Conservation (phyloP, 92 coral and sea anemone genomes). For the Isaurus tuberculatus region DNA sequence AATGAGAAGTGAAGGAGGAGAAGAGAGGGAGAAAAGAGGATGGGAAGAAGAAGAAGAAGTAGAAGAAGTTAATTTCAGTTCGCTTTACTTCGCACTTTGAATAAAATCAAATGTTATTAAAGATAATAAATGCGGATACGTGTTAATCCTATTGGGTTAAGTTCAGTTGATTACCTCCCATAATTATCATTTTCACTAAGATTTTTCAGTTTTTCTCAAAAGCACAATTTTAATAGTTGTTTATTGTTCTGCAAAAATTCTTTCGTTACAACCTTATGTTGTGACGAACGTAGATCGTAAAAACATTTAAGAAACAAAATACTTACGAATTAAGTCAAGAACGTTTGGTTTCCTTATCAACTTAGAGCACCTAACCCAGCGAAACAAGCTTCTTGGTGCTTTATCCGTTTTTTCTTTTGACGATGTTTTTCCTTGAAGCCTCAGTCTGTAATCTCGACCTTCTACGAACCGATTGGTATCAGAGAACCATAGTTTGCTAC, state of each 20-base stretch:
- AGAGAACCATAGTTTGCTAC: constrained; percentile 19
- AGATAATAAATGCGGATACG: no score
- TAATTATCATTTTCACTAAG: no score
- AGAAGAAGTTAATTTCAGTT: no score
- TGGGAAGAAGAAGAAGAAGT: no score
- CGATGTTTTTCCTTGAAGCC: constrained; percentile 18
- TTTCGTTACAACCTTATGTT: not conserved
- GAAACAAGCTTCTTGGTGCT: constrained; percentile 32
- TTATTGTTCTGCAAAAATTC: not conserved
- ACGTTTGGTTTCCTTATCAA: constrained; percentile 9
- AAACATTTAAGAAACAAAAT: not conserved
- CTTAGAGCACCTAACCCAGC: constrained; percentile 20
- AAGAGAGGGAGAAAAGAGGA: no score
- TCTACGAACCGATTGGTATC: constrained; percentile 35
- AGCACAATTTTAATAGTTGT: no score
- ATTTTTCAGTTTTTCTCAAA: no score
- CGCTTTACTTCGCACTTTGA: no score
- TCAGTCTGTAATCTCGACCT: constrained; percentile 33
- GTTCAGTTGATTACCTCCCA: no score
- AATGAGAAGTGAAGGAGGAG: no score
- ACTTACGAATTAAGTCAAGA: constrained; percentile 10
- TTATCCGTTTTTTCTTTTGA: constrained; percentile 18
- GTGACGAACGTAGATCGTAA: not conserved
- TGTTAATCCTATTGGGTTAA: no score
- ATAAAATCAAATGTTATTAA: no score